phyloP scores from a whole-genome alignment of 2,888 invertebrate genomes.

The Microplitis deprimator region DNA sequence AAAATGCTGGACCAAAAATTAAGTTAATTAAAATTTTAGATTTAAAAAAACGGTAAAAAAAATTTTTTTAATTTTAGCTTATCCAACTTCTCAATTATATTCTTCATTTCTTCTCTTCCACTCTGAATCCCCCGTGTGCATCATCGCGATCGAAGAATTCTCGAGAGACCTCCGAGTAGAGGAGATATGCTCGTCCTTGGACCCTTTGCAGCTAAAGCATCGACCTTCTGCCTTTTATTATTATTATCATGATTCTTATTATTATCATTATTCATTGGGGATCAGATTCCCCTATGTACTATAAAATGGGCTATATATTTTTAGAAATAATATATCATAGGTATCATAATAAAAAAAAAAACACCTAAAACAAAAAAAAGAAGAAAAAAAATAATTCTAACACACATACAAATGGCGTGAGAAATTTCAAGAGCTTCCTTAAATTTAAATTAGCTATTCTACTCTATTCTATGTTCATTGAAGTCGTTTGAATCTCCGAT shows the following conservation, averaged over 20 bases:
- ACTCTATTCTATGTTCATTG: conserved; percentile 7
- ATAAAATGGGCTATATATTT: conserved; percentile 10
- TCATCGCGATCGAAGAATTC: conserved; percentile 27
- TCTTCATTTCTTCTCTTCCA: conserved; percentile 18
- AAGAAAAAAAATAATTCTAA: not conserved
- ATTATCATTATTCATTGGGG: conserved; percentile 40
- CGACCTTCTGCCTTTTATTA: conserved; percentile 47
- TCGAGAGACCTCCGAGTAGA: conserved; percentile 27
- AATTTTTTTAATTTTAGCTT: not conserved
- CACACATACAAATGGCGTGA: conserved; percentile 14
- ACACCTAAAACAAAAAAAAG: not conserved
- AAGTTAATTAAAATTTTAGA: not conserved
- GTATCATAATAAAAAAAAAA: not conserved
- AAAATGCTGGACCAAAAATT: not conserved
- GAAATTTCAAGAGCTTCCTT: conserved; percentile 35
- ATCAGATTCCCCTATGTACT: conserved; percentile 30
- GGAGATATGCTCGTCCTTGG: conserved; percentile 49
- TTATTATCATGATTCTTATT: conserved; percentile 34
- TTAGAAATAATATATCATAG: conserved; percentile 44
- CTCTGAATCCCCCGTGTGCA: conserved; percentile 3
- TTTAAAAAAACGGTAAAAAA: not conserved
- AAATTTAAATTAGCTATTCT: not conserved
- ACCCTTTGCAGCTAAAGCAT: conserved; percentile 47
- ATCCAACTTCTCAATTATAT: conserved; percentile 3
- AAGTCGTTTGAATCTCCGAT: conserved; percentile 31